phyloP scores from a whole-genome alignment of 2,888 invertebrate species.

The Eudasyphora cyanicolor region DNA sequence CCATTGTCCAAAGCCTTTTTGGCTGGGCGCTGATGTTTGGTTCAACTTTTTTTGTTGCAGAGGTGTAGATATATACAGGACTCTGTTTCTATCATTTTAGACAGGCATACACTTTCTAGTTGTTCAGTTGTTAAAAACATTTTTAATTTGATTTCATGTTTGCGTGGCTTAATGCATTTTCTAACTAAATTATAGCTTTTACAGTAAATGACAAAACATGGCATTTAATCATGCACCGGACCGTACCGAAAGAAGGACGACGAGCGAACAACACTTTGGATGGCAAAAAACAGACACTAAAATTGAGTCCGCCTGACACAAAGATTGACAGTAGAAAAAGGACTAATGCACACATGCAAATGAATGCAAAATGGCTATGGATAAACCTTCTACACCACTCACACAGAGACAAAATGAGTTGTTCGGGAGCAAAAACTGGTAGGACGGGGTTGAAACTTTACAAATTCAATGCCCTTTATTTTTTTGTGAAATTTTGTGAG shows the following conservation, averaged over 20 bases:
- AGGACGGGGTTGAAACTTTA: not conserved
- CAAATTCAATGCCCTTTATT: constrained; percentile 1
- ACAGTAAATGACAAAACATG: constrained; percentile 48
- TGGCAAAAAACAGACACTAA: not conserved
- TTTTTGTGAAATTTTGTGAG: constrained; percentile 24
- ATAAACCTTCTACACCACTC: no score
- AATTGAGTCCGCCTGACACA: not conserved
- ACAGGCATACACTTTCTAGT: not conserved
- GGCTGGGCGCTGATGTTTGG: not conserved
- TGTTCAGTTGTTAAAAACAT: constrained; percentile 58
- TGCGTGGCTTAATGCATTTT: constrained; percentile 67
- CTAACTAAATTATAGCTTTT: constrained; percentile 65
- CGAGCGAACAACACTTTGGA: no score
- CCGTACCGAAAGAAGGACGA: constrained; percentile 1
- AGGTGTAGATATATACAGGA: no score
- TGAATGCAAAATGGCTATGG: not conserved
- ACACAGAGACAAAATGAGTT: not conserved
- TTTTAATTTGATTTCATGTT: constrained; percentile 66
- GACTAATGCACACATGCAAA: not conserved
- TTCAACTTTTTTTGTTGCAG: not conserved
- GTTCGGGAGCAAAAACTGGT: not conserved
- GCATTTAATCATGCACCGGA: constrained; percentile 49
- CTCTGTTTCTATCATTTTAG: not conserved
- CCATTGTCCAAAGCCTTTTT: not conserved
- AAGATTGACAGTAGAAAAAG: not conserved